Conservation (phyloP, 2,797 vertebrate species). For the Rhinogobio ventralis region DNA sequence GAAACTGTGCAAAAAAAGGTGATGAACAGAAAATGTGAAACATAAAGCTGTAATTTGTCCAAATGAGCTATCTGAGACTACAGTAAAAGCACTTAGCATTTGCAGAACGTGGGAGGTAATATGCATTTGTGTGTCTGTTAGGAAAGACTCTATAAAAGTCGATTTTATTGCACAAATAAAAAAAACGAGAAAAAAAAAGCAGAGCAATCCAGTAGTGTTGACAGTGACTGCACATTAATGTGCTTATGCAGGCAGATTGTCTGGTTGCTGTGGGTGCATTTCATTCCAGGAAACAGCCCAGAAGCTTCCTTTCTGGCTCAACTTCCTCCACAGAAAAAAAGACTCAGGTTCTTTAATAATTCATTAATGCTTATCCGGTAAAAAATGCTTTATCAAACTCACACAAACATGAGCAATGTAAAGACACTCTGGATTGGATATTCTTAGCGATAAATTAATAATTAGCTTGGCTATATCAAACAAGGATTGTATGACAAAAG, state of each 20-base stretch:
- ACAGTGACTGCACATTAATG: slow-evolving; percentile 54
- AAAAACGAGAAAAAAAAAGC: slow-evolving; percentile 11
- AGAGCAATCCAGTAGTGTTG: slow-evolving; percentile 39
- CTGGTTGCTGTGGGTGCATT: slow-evolving; percentile 29
- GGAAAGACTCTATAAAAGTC: slow-evolving; percentile 12
- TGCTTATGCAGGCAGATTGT: slow-evolving; percentile 58
- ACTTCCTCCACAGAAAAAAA: slow-evolving; percentile 39
- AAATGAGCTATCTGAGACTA: slow-evolving; percentile 15
- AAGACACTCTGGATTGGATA: slow-evolving; percentile 27
- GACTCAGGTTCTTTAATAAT: slow-evolving; percentile 50
- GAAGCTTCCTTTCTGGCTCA: slow-evolving; percentile 44
- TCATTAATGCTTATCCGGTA: slow-evolving; percentile 31
- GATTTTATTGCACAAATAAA: slow-evolving; percentile 49
- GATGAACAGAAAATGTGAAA: slow-evolving; percentile 28
- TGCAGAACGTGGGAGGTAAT: neutral
- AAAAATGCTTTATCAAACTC: slow-evolving; percentile 32
- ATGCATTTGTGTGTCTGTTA: neutral
- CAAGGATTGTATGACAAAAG: neutral
- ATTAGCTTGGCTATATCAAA: slow-evolving; percentile 26
- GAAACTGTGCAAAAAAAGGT: slow-evolving; percentile 2
- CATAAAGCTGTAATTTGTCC: slow-evolving; percentile 12
- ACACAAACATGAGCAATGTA: slow-evolving; percentile 41
- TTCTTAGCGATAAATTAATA: slow-evolving; percentile 36
- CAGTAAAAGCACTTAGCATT: slow-evolving; percentile 5
- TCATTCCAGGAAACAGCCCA: slow-evolving; percentile 44